phyloP scores from a whole-genome alignment of 2,113 vertebrate species.

The Gnathonemus echidnorhynchus region DNA sequence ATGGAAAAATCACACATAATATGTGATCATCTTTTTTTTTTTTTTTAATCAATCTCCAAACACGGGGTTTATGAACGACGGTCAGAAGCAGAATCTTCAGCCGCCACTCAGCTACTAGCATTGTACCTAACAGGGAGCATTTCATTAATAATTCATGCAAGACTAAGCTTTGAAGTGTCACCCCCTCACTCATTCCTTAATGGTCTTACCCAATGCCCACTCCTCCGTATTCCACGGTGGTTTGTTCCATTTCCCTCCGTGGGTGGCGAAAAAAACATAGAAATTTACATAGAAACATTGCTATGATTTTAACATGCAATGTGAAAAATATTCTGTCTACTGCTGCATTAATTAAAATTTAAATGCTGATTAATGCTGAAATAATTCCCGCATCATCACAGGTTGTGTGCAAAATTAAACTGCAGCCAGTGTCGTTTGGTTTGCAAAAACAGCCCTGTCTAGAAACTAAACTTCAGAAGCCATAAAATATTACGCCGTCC shows the following conservation, averaged over 20 bases:
- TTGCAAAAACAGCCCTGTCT: background rate
- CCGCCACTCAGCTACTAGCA: background rate
- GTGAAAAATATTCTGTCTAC: background rate
- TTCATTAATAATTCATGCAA: slow-evolving; percentile 6
- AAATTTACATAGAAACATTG: background rate
- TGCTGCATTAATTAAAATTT: background rate
- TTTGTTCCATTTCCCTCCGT: background rate
- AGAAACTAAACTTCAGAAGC: background rate
- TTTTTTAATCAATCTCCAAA: background rate
- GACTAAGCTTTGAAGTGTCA: background rate
- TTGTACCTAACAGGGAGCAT: background rate
- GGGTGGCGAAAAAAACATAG: background rate
- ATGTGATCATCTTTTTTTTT: too few relatives aligned
- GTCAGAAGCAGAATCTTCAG: background rate
- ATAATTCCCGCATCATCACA: background rate
- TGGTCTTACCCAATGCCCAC: background rate
- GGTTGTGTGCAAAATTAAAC: background rate
- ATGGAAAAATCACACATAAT: background rate
- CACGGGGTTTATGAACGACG: background rate
- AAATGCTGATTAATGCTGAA: background rate
- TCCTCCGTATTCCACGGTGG: background rate
- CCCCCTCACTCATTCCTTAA: slow-evolving; percentile 9
- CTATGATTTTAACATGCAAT: background rate
- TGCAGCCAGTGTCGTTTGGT: background rate
- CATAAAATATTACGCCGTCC: background rate